These are phyloP conservation scores for Hydropotes inermis DNA, from an alignment of 2,113 vertebrate species.

Conservation along the genomic window DNA sequence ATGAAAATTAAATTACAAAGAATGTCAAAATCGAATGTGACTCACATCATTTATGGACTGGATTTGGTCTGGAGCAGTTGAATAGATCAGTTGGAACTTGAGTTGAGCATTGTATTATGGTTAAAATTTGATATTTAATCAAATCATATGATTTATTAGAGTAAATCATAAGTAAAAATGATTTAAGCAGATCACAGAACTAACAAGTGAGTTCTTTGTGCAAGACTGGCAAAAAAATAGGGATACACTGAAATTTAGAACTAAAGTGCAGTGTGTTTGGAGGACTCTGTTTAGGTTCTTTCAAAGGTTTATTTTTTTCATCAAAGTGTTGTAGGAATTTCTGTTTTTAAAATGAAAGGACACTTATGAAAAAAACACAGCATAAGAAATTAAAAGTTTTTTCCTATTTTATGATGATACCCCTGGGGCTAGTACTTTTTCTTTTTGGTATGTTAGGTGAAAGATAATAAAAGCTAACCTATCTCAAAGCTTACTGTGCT, in stretches of 20 bases:
- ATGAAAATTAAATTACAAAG: background rate
- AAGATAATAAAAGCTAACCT: background rate
- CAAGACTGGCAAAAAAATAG: background rate
- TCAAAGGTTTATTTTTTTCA: background rate
- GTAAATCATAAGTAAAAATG: background rate
- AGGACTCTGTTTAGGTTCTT: background rate
- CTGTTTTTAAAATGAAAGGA: conserved; percentile 35
- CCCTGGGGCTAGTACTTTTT: background rate
- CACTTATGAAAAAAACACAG: background rate
- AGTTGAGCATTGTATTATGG: background rate
- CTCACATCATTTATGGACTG: background rate
- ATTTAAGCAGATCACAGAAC: background rate
- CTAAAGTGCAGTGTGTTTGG: background rate
- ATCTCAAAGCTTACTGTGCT: background rate
- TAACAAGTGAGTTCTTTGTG: background rate
- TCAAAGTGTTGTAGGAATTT: background rate
- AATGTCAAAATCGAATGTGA: background rate
- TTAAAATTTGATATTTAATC: background rate
- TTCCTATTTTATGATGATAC: background rate
- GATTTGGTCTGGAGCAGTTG: background rate
- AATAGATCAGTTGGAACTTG: background rate
- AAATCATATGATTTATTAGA: background rate
- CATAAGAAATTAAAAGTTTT: background rate
- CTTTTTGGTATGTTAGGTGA: background rate
- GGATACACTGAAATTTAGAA: background rate